phyloP scores from a whole-genome alignment of 1,140 invertebrate species.

The Pygmarrhopalites habei region DNA sequence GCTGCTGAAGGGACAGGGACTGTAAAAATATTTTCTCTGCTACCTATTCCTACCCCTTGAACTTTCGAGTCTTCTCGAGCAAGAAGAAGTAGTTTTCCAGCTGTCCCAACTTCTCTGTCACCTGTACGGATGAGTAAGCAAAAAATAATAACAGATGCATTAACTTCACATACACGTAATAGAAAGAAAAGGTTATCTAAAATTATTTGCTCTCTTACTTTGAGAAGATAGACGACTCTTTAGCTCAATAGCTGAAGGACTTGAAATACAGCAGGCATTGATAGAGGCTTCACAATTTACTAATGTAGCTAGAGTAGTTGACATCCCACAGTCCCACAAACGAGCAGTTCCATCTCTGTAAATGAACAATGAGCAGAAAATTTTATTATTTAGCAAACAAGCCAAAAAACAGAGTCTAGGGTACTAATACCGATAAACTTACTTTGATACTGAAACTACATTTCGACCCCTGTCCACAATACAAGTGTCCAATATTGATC shows the following conservation, averaged over 20 bases:
- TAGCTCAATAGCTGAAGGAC: slow-evolving; percentile 11
- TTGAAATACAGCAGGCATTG: slow-evolving; percentile 46
- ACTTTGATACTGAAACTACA: slow-evolving; percentile 61
- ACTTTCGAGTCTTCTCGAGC: slow-evolving; percentile 58
- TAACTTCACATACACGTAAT: slow-evolving; percentile 53
- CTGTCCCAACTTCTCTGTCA: slow-evolving; percentile 56
- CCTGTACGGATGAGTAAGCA: slow-evolving; percentile 39
- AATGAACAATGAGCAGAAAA: background rate
- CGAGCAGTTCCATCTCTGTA: slow-evolving; percentile 59
- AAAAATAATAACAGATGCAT: slow-evolving; percentile 50
- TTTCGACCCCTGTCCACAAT: slow-evolving; percentile 66
- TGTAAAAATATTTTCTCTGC: slow-evolving; percentile 46
- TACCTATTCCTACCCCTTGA: slow-evolving; percentile 49
- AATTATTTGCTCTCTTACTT: too few species aligned
- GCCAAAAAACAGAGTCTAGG: background rate
- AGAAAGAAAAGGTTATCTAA: too few species aligned
- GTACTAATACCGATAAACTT: slow-evolving; percentile 23
- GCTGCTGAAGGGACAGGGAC: slow-evolving; percentile 48
- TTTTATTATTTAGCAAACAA: background rate
- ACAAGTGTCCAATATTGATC: slow-evolving; percentile 56
- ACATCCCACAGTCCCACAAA: slow-evolving; percentile 62
- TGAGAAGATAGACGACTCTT: too few species aligned
- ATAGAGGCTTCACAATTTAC: slow-evolving; percentile 47
- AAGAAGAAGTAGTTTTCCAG: slow-evolving; percentile 55
- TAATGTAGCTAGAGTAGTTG: slow-evolving; percentile 51